A percentile compares a stretch with the other conserved stretches of the same genome.
These are phyloP conservation scores for Notothenia rossii DNA, from an alignment of 2,113 vertebrate species.

Conservation along the genomic window DNA sequence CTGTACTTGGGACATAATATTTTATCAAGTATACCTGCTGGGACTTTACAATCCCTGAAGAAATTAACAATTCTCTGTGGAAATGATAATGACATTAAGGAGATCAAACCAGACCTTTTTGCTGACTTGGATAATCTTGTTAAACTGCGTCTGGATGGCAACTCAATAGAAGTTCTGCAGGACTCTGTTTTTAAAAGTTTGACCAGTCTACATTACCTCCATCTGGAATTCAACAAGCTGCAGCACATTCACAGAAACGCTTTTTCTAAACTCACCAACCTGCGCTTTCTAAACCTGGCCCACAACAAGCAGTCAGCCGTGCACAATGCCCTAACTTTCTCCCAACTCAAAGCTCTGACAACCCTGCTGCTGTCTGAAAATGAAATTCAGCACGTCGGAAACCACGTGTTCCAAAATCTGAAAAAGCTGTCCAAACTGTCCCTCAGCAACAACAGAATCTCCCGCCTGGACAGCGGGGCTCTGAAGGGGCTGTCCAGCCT, in stretches of 20 bases:
- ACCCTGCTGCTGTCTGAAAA: conserved; percentile 92
- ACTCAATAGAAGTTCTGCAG: conserved; percentile 86
- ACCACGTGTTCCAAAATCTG: conserved; percentile 90
- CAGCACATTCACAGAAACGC: conserved; percentile 90
- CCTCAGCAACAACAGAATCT: conserved; percentile 89
- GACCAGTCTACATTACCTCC: conserved; percentile 90
- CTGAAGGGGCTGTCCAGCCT: conserved; percentile 88
- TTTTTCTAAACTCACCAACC: conserved; percentile 87
- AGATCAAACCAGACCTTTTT: conserved; percentile 86
- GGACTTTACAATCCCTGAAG: conserved; percentile 87
- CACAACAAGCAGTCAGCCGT: conserved; percentile 90
- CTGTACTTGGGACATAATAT: conserved; percentile 95
- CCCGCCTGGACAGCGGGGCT: conserved; percentile 84
- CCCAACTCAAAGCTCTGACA: conserved; percentile 86
- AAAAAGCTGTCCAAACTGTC: conserved; percentile 88
- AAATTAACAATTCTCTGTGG: conserved; percentile 90
- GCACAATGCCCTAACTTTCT: conserved; percentile 85
- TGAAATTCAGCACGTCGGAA: conserved; percentile 86
- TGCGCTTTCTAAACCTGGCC: conserved; percentile 93
- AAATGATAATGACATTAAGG: conserved; percentile 90
- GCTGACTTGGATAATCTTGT: conserved; percentile 86
- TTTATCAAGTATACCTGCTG: conserved; percentile 83
- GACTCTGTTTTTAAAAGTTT: conserved; percentile 90
- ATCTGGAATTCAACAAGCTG: conserved; percentile 93
- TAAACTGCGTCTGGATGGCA: conserved; percentile 92